phyloP scores from a whole-genome alignment of 2,888 invertebrate species.

The Heliothis peltigera region DNA sequence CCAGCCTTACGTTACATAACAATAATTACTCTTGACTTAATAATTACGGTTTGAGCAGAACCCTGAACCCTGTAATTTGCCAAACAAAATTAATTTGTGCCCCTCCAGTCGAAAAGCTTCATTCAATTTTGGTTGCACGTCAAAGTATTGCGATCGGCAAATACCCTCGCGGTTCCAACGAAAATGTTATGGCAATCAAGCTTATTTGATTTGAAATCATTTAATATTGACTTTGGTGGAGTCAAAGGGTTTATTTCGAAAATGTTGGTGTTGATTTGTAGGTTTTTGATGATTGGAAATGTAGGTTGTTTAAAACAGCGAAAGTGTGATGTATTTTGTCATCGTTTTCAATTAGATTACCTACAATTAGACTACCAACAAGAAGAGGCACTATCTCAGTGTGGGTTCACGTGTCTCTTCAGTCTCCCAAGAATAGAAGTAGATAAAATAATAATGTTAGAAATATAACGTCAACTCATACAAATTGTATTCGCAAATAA shows the following conservation, averaged over 20 bases:
- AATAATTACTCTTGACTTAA: slow-evolving; percentile 11
- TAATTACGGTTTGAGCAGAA: slow-evolving; percentile 26
- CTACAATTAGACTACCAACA: no score
- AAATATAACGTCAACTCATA: neutral
- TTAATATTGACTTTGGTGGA: neutral
- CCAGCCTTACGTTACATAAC: slow-evolving; percentile 3
- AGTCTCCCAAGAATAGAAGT: neutral
- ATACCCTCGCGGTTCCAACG: neutral
- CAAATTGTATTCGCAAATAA: neutral
- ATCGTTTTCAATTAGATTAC: no score
- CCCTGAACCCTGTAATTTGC: slow-evolving; percentile 26
- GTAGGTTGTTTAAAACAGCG: neutral
- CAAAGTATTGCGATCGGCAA: slow-evolving; percentile 16
- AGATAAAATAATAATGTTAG: neutral
- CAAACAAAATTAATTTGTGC: slow-evolving; percentile 37
- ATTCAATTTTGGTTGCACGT: slow-evolving; percentile 30
- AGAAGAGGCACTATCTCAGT: no score
- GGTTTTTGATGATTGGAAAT: neutral
- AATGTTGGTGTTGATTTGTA: neutral
- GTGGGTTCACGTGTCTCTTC: neutral
- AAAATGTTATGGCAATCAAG: slow-evolving; percentile 21
- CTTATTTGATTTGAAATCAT: slow-evolving; percentile 23
- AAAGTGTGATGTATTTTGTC: no score
- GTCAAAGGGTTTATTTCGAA: slow-evolving; percentile 3
- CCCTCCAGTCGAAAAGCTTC: slow-evolving; percentile 20